A percentile compares a stretch with the other conserved stretches of the same genome.
These are phyloP conservation scores for Coleophora flavipennella DNA, from an alignment of 2,888 invertebrate species.

Conservation along the genomic window DNA sequence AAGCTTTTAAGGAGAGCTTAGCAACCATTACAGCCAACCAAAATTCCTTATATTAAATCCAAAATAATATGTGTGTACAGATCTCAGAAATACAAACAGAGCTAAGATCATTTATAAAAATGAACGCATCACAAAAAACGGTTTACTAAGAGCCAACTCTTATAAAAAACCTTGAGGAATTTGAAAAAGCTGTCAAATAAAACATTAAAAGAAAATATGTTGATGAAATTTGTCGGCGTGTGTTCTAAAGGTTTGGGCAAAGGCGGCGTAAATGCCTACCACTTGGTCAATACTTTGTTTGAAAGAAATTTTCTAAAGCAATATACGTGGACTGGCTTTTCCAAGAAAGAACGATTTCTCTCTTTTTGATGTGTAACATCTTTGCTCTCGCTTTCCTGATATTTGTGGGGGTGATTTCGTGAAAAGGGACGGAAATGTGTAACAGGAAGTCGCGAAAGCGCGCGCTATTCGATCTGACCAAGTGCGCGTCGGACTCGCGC, in stretches of 20 bases:
- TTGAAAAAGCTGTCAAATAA: slow-evolving; percentile 1
- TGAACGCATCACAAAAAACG: not conserved
- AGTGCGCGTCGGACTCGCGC: too few relatives aligned
- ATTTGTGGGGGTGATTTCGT: too few relatives aligned
- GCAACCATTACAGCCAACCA: slow-evolving; percentile 4
- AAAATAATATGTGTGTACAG: slow-evolving; percentile 3
- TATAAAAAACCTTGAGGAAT: slow-evolving; percentile 2
- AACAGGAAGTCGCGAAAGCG: too few relatives aligned
- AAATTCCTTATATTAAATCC: slow-evolving; percentile 6
- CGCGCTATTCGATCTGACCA: too few relatives aligned
- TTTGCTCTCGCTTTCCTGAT: too few relatives aligned
- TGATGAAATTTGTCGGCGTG: not conserved
- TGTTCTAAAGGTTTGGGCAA: slow-evolving; percentile 1
- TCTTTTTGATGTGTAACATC: too few relatives aligned
- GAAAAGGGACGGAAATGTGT: too few relatives aligned
- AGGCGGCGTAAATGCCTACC: slow-evolving; percentile 1
- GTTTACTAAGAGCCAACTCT: not conserved
- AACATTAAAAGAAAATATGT: not conserved
- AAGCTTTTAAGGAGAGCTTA: not conserved
- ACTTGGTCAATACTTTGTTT: slow-evolving; percentile 1
- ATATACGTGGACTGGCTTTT: not conserved
- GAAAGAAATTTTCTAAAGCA: not conserved
- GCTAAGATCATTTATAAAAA: slow-evolving; percentile 5
- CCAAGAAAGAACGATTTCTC: too few relatives aligned
- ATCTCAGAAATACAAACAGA: slow-evolving; percentile 6